A percentile compares a stretch with the other conserved stretches of the same genome.
phyloP scores from a whole-genome alignment of 37 sponge, comb jelly and placozoan species.

The Petrosia ficiformis region DNA sequence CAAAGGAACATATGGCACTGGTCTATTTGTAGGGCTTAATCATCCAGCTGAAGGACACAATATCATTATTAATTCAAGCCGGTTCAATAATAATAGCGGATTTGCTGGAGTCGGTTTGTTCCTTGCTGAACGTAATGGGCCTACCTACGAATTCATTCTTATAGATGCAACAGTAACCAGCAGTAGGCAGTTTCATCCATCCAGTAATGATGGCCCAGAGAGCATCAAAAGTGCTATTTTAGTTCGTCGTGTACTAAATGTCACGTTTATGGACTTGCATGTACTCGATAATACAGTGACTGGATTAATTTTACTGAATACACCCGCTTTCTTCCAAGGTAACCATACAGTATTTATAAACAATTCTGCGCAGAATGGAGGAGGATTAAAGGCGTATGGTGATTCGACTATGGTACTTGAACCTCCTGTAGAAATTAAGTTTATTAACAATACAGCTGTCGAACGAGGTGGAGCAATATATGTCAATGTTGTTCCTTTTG shows the following conservation, averaged over 20 bases:
- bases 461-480: not conserved
- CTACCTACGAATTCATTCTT: not conserved
- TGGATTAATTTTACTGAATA: not conserved
- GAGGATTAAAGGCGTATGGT: not conserved
- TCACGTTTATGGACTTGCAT: slow-evolving; percentile 1
- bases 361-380: not conserved
- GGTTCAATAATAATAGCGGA: not conserved
- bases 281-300: not conserved
- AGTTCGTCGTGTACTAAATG: not conserved
- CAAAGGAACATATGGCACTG: not conserved
- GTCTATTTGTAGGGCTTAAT: not conserved
- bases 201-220: not conserved
- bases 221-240: not conserved
- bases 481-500: not conserved
- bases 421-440: not conserved
- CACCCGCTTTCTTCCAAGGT: not conserved
- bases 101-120: not conserved
- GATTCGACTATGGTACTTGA: not conserved
- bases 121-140: not conserved
- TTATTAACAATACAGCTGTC: not conserved
- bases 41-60: too few relatives aligned
- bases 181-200: not conserved
- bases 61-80: not conserved
- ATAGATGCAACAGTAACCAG: not conserved
- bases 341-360: not conserved